A percentile compares a stretch with the other conserved stretches of the same genome.
phyloP scores from a whole-genome alignment of 2,113 vertebrate species.

The Pterophyllum scalare region DNA sequence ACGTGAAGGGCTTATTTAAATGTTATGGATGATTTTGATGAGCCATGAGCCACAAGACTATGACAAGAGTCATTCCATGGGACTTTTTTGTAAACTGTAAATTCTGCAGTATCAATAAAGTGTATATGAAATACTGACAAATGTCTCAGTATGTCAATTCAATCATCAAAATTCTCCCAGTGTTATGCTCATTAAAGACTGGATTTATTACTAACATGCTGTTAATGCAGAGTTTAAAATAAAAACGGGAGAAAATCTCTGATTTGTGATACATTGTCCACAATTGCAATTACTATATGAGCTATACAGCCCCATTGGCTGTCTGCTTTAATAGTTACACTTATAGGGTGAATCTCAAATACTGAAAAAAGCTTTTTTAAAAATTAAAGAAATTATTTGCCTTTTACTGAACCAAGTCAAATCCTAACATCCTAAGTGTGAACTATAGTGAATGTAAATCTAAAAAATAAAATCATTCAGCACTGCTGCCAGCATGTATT shows the following conservation, averaged over 20 bases:
- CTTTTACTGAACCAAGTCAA: neutral
- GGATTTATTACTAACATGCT: neutral
- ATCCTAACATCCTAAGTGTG: neutral
- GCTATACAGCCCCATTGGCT: neutral
- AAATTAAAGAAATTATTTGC: neutral
- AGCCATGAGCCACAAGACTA: neutral
- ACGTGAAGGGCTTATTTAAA: neutral
- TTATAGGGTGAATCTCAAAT: neutral
- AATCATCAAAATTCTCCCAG: neutral
- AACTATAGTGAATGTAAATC: neutral
- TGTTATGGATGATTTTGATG: neutral
- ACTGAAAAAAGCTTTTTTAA: neutral
- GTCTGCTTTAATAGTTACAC: neutral
- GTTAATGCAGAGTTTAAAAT: neutral
- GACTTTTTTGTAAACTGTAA: neutral
- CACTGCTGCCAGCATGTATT: neutral
- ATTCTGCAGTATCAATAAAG: neutral
- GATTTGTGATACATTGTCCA: neutral
- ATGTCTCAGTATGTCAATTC: neutral
- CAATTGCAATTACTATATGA: neutral
- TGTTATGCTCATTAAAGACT: neutral
- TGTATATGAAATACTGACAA: neutral
- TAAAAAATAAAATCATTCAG: neutral
- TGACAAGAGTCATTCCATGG: neutral
- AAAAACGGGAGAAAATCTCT: neutral